Evolutionary conservation across 2,797 vertebrate genomes (phyloP).

Genomic region (Phalanger gymnotis): DNA sequence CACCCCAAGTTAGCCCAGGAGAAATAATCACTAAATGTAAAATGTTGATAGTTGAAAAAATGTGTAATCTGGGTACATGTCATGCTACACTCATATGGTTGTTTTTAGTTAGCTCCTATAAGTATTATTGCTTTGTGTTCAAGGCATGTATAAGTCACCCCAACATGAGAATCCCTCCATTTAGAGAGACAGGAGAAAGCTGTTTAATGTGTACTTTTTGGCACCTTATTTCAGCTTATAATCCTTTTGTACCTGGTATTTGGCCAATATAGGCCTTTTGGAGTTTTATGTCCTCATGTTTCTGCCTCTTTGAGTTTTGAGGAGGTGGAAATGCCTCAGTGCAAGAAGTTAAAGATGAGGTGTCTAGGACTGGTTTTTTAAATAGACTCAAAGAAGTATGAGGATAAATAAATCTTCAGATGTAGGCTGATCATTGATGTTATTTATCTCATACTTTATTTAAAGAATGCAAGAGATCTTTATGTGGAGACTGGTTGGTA

Average conservation of each 20-base stretch:
- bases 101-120: not conserved
- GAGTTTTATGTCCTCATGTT: not conserved
- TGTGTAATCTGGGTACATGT: not conserved
- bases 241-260: conserved; percentile 26
- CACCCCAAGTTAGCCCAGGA: not conserved
- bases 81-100: not conserved
- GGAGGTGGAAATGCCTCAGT: not conserved
- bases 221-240: conserved; percentile 27
- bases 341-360: conserved; percentile 16
- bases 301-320: conserved; percentile 18
- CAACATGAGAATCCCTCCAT: not conserved
- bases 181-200: not conserved
- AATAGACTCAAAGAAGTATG: not conserved
- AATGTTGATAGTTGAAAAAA: not conserved
- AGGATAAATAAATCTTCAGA: not conserved
- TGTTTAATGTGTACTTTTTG: conserved; percentile 22
- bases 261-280: conserved; percentile 23
- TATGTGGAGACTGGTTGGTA: not conserved
- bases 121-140: not conserved
- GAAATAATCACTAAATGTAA: not conserved
- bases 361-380: not conserved
- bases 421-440: not conserved
- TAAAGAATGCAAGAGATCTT: not conserved
- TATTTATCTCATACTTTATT: conserved; percentile 2
- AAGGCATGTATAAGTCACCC: not conserved